Percentiles rank a stretch among this genome's conserved stretches.
Conservation (phyloP, 2,113 vertebrate genomes). For the Tinamus guttatus region DNA sequence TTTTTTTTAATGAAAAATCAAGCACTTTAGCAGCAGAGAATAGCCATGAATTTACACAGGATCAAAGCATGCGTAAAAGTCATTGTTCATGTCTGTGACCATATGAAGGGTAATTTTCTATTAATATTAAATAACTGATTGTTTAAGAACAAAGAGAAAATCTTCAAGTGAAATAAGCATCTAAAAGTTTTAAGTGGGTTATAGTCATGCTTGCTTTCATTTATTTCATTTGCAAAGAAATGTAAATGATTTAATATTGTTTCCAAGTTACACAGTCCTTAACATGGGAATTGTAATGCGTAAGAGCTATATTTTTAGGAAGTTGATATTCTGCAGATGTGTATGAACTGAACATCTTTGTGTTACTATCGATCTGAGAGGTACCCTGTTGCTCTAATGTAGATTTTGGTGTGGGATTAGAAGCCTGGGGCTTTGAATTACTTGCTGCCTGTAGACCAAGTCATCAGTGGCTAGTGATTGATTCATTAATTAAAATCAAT, state of each 20-base stretch:
- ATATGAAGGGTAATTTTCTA: not conserved
- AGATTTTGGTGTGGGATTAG: constrained; percentile 71
- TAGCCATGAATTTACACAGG: not conserved
- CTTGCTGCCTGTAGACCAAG: constrained; percentile 65
- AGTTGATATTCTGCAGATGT: constrained; percentile 8
- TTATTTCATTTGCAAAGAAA: constrained; percentile 37
- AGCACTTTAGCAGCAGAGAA: not conserved
- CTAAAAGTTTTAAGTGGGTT: constrained; percentile 11
- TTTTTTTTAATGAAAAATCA: not conserved
- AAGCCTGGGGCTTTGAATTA: constrained; percentile 71
- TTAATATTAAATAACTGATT: constrained; percentile 20
- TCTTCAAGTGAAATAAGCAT: not conserved
- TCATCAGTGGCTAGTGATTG: constrained; percentile 76
- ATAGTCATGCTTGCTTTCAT: not conserved
- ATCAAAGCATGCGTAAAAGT: not conserved
- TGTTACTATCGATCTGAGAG: constrained; percentile 50
- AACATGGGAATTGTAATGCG: constrained; percentile 6
- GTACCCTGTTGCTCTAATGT: constrained; percentile 71
- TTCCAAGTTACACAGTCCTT: not conserved
- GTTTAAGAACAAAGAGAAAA: constrained; percentile 15
- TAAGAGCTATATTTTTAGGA: constrained; percentile 40
- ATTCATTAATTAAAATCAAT: constrained; percentile 87
- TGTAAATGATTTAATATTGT: constrained; percentile 37
- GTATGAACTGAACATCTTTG: constrained; percentile 52
- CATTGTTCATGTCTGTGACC: not conserved